Percentiles rank a stretch among this genome's conserved stretches.
phyloP scores from a whole-genome alignment of 2,888 invertebrate genomes.

The Heliconius cydno region DNA sequence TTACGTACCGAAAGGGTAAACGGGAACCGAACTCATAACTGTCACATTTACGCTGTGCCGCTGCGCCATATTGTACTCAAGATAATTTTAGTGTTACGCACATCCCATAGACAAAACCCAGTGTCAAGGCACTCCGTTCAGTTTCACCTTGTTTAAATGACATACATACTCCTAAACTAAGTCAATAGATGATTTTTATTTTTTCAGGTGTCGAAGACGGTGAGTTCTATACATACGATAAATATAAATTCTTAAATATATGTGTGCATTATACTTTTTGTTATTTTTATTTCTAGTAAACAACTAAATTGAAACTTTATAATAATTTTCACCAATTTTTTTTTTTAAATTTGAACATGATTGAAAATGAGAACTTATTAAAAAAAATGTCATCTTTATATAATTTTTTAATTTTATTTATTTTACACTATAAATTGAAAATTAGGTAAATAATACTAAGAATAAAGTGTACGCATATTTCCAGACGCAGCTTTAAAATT shows the following conservation, averaged over 20 bases:
- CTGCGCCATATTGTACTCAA: too few relatives aligned
- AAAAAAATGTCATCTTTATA: too few relatives aligned
- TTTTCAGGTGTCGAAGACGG: slow-evolving; percentile 47
- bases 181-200: background rate
- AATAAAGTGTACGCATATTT: background rate
- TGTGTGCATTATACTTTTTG: background rate
- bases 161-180: background rate
- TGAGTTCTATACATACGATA: slow-evolving; percentile 33
- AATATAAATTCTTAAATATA: background rate
- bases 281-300: background rate
- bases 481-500: background rate
- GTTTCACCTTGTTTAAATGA: too few relatives aligned
- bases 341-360: too few relatives aligned
- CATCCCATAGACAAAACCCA: background rate
- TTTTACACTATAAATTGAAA: background rate
- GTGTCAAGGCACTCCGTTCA: background rate
- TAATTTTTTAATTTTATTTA: too few relatives aligned
- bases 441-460: background rate
- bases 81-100: too few relatives aligned
- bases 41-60: too few relatives aligned
- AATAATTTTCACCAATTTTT: too few relatives aligned
- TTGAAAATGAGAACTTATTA: too few relatives aligned
- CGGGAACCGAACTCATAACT: too few relatives aligned
- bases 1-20: too few relatives aligned
- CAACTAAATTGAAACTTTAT: background rate